Percentiles rank a stretch among this genome's conserved stretches.
These are phyloP conservation scores for Heliconius charithonia DNA, from an alignment of 2,888 invertebrate species.

Conservation along the genomic window DNA sequence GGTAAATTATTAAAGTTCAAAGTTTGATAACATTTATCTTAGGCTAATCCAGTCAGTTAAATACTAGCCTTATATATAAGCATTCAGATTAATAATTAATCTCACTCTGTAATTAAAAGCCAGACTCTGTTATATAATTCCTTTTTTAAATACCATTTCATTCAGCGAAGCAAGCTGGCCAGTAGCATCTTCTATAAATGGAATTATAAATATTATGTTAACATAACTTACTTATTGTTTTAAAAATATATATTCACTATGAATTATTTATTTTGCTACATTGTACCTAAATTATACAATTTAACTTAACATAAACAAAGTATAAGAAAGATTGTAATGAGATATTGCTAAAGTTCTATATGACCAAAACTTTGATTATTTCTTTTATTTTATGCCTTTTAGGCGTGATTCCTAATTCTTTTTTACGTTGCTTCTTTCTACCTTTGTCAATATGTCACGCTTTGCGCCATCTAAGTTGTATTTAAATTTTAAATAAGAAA, in stretches of 20 bases:
- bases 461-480: neutral
- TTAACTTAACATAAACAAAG: neutral
- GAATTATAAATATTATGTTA: neutral
- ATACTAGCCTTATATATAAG: conserved; percentile 47
- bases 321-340: neutral
- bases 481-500: neutral
- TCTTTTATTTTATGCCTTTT: neutral
- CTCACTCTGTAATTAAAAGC: conserved; percentile 59
- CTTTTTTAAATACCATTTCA: conserved; percentile 53
- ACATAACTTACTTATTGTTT: neutral
- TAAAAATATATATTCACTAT: no score
- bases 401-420: neutral
- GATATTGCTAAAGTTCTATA: neutral
- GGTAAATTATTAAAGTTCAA: conserved; percentile 30
- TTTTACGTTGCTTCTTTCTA: neutral
- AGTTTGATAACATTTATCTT: conserved; percentile 25
- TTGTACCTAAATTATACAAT: neutral
- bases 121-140: conserved; percentile 65
- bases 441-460: neutral
- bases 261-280: neutral
- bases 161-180: conserved; percentile 4
- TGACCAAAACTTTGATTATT: neutral
- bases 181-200: neutral
- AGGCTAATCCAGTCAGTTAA: conserved; percentile 38
- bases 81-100: conserved; percentile 53